These are phyloP conservation scores for Aspidapion aeneum DNA, from an alignment of 2,888 invertebrate species.

Conservation along the genomic window DNA sequence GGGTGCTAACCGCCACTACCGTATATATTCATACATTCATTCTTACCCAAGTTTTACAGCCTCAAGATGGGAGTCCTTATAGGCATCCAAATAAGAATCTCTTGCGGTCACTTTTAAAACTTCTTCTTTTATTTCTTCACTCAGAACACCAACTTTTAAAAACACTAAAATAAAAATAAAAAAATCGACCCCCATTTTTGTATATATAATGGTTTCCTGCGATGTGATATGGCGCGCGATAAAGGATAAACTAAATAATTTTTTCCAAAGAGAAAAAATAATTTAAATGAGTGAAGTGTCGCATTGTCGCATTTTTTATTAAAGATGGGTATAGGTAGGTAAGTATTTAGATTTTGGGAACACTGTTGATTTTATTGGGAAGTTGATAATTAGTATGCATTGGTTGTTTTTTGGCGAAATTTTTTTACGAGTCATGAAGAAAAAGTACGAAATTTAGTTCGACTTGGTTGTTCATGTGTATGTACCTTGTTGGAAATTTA, in stretches of 20 bases:
- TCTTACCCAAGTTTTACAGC: slow-evolving; percentile 40
- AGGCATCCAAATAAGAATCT: slow-evolving; percentile 65
- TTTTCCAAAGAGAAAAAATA: background rate
- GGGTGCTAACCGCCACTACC: no score
- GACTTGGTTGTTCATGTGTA: no score
- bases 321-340: background rate
- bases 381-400: background rate
- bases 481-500: no score
- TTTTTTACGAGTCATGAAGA: no score
- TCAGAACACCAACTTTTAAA: background rate
- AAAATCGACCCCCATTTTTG: background rate
- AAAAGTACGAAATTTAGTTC: no score
- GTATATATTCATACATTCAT: no score
- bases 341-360: background rate
- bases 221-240: background rate
- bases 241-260: background rate
- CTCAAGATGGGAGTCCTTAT: slow-evolving; percentile 56
- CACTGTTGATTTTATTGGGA: slow-evolving; percentile 2
- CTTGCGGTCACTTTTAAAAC: slow-evolving; percentile 19
- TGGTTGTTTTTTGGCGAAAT: background rate
- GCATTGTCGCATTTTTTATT: no score
- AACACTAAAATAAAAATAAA: background rate
- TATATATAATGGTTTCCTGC: no score
- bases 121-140: slow-evolving; percentile 10
- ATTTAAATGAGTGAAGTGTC: background rate